Evolutionary conservation across 2,888 invertebrate genomes (phyloP).

Genomic region (Lypha dubia): DNA sequence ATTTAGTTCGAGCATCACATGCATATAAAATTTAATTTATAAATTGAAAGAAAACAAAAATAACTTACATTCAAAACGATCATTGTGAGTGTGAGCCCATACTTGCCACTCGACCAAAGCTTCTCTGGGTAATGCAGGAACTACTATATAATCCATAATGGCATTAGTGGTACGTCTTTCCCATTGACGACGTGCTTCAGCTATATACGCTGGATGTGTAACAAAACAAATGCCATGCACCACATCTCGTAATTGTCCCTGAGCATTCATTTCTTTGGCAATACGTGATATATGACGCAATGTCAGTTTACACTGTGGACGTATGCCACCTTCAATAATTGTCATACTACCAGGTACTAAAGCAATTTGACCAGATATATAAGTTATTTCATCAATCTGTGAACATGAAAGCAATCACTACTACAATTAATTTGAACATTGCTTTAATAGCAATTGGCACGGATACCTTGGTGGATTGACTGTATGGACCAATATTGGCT

Average conservation of each 20-base stretch:
- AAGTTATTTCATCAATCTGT: constrained; percentile 91
- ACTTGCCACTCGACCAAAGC: constrained; percentile 97
- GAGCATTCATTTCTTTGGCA: constrained; percentile 90
- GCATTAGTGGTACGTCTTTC: constrained; percentile 92
- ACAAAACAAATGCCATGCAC: constrained; percentile 95
- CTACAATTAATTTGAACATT: background rate
- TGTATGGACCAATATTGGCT: constrained; percentile 98
- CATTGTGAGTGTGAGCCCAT: constrained; percentile 94
- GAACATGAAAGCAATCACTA: constrained; percentile 23
- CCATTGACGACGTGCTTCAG: constrained; percentile 91
- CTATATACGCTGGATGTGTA: constrained; percentile 88
- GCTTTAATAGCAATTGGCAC: background rate
- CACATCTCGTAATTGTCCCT: constrained; percentile 90
- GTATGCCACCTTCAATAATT: constrained; percentile 90
- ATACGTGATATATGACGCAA: constrained; percentile 93
- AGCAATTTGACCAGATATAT: constrained; percentile 96
- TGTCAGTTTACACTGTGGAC: constrained; percentile 91
- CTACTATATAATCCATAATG: constrained; percentile 93
- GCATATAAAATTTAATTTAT: background rate
- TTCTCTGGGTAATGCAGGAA: constrained; percentile 90
- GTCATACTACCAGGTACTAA: constrained; percentile 92
- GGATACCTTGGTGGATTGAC: constrained; percentile 92
- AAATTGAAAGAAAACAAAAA: background rate
- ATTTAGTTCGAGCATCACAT: background rate
- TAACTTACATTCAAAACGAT: constrained; percentile 92